Conservation (phyloP, 53 echinoderm and acorn worm genomes). For the Holothuria leucospilota region DNA sequence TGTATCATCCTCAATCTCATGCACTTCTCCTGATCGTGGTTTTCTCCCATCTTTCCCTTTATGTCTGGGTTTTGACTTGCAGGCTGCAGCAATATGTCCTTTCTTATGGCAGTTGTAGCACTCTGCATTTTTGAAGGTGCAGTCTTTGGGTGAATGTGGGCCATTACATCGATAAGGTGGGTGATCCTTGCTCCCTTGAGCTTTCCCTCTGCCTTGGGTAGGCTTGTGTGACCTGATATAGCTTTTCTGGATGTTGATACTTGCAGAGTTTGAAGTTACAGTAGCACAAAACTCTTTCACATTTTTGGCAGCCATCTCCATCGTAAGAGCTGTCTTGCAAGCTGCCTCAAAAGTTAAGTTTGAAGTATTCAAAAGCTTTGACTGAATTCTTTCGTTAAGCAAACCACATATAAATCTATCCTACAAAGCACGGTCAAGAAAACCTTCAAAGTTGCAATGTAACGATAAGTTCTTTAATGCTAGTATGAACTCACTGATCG, state of each 20-base stretch:
- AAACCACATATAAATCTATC: conserved; percentile 66
- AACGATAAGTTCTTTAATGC: conserved; percentile 47
- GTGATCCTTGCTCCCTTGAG: too few species aligned
- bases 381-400: conserved; percentile 55
- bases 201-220: background rate
- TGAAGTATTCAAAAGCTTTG: conserved; percentile 44
- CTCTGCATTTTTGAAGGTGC: too few species aligned
- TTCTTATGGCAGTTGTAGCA: conserved; percentile 22
- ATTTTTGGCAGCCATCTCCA: too few species aligned
- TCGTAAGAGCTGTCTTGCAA: conserved; percentile 34
- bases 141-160: conserved; percentile 17
- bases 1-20: background rate
- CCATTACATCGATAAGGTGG: conserved; percentile 48
- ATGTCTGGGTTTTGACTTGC: background rate
- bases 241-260: too few species aligned
- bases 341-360: conserved; percentile 53
- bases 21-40: background rate
- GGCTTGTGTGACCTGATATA: too few species aligned
- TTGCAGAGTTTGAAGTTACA: too few species aligned
- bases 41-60: background rate
- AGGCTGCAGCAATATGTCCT: too few species aligned
- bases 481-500: too few species aligned
- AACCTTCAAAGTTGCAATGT: conserved; percentile 54
- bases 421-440: conserved; percentile 45
- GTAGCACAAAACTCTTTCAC: conserved; percentile 38